A percentile compares a stretch with the other conserved stretches of the same genome.
Evolutionary conservation across 2,888 invertebrate genomes (phyloP).

Genomic region (Machimus atricapillus): DNA sequence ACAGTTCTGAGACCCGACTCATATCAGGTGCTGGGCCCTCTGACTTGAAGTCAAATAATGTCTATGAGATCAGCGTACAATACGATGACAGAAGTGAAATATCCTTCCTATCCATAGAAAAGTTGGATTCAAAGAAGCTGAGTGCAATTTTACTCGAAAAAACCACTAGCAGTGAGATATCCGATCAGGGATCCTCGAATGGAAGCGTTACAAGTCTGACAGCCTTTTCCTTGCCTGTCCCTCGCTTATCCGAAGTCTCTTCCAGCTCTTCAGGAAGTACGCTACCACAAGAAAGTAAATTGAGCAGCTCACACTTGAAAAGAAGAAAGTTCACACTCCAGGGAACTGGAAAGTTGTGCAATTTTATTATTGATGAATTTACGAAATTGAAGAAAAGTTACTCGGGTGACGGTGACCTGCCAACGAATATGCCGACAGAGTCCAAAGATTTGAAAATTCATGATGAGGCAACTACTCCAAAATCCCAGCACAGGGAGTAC

Average conservation of each 20-base stretch:
- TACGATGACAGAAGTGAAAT: constrained; percentile 49
- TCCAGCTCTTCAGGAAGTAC: constrained; percentile 44
- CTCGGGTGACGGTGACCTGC: neutral
- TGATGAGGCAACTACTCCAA: constrained; percentile 17
- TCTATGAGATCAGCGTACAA: constrained; percentile 49
- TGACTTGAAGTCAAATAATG: constrained; percentile 43
- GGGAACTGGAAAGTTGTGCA: constrained; percentile 49
- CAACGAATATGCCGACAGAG: neutral
- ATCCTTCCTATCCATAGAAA: constrained; percentile 49
- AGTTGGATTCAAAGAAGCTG: constrained; percentile 42
- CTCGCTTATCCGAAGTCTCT: constrained; percentile 25
- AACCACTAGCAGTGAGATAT: constrained; percentile 36
- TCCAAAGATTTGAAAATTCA: neutral
- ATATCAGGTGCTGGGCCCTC: neutral
- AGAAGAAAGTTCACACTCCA: constrained; percentile 46
- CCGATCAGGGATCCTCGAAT: constrained; percentile 46
- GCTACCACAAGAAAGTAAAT: constrained; percentile 38
- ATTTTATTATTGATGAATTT: constrained; percentile 51
- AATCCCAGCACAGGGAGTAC: neutral
- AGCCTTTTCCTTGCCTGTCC: constrained; percentile 43
- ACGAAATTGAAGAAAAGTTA: constrained; percentile 39
- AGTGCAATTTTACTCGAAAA: constrained; percentile 12
- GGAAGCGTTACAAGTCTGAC: constrained; percentile 48
- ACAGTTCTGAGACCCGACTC: neutral
- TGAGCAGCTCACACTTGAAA: neutral